Base-by-base conservation (phyloP, 1,140 invertebrate species). In the Pararge aegeria region DNA sequence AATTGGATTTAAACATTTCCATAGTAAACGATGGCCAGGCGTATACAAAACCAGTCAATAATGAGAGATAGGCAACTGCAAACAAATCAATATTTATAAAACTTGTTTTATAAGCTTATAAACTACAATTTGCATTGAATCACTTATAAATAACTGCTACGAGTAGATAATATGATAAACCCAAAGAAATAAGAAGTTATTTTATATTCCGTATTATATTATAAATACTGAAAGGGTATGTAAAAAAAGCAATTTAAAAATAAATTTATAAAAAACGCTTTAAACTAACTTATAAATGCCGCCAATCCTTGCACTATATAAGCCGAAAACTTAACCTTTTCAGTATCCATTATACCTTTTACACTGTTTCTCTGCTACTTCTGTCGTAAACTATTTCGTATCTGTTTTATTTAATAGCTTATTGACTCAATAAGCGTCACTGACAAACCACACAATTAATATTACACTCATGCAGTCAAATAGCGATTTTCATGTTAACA, bases 21-120 rank as follows among this genome's bases (percentile, higher is more conserved):
- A 78, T 48, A 1, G 76, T 83, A 49, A 78, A 83, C 0, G 84
- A 85, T 0, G 84, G 84, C 84, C 84, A 87, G 0, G 81, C 77
- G 54, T 74, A 87, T 3, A 83, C 54, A 30, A 84, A 77, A 0
- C 82, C 82, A 12, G 75, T 83, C 2, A 81, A 57, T 0, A 56
- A 50, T 5, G 68, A 65, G 5, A 85, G 58, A 24, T 70, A 77
- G 0, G 73, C 70, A 40, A 87, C 84, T 87, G 77, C n/a, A n/a
- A n/a, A n/a, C n/a, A n/a, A 12, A 75, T 78, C 7, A 34, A n/a
- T n/a, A 34, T 6, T 34, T 34, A 34, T 34, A 4, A 12, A 27
- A 27, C 10, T 27, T 1, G 10, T 7, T 27, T 27, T 27, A 4
- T 7, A 9, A 5, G 4, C 10, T 27, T 0, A 7, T 7, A 27